Evolutionary conservation across 2,888 invertebrate genomes (phyloP).

Genomic region (Uloborus plumipes): DNA sequence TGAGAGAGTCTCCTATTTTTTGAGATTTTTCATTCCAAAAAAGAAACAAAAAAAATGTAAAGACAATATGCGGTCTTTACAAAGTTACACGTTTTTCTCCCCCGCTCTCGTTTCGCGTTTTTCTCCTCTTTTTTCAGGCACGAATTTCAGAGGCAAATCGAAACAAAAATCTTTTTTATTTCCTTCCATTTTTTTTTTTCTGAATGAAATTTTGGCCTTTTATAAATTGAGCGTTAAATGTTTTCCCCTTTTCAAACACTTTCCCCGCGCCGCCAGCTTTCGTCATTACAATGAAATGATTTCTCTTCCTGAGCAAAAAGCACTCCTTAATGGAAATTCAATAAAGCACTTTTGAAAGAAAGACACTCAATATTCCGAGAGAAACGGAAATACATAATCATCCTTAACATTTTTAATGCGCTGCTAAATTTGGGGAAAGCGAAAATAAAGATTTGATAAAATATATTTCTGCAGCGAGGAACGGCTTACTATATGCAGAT

Average conservation of each 20-base stretch:
- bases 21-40: slow-evolving; percentile 13
- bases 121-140: not conserved
- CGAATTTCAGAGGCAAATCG: slow-evolving; percentile 36
- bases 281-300: not conserved
- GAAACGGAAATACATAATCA: no score
- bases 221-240: slow-evolving; percentile 19
- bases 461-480: no score
- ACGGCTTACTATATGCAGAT: no score
- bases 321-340: slow-evolving; percentile 7
- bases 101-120: not conserved
- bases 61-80: slow-evolving; percentile 35
- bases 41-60: slow-evolving; percentile 18
- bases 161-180: slow-evolving; percentile 33
- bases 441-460: no score
- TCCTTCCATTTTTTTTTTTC: slow-evolving; percentile 12
- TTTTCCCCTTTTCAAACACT: slow-evolving; percentile 4
- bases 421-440: no score
- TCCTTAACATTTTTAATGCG: no score
- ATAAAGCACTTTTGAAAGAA: not conserved
- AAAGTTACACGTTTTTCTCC: slow-evolving; percentile 6
- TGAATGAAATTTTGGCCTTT: slow-evolving; percentile 4
- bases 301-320: not conserved
- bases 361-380: no score
- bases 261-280: not conserved
- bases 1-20: slow-evolving; percentile 54